Conservation (phyloP, 2,888 invertebrate species). For the Cremastinae sp. region DNA sequence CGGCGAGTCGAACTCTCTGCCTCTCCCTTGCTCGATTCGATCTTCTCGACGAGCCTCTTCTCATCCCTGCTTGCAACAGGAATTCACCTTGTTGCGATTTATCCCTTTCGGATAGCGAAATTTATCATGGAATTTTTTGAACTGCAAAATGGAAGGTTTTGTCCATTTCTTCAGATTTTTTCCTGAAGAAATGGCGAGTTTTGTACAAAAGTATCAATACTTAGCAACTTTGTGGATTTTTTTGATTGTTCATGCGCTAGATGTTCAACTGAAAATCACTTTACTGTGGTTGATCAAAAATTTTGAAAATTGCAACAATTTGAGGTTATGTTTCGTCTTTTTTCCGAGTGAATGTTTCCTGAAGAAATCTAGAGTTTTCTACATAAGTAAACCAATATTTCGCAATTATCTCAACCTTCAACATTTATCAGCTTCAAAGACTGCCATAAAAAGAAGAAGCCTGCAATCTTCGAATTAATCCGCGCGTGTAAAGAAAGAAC, state of each 20-base stretch:
- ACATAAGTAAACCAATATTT: too few relatives aligned
- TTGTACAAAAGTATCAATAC: too few relatives aligned
- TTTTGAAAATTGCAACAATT: background rate
- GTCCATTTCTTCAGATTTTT: background rate
- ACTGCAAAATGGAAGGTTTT: background rate
- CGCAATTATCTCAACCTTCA: conserved; percentile 6
- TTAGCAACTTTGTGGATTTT: too few relatives aligned
- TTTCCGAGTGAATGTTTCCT: background rate
- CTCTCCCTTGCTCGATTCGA: conserved; percentile 56
- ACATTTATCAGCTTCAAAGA: conserved; percentile 35
- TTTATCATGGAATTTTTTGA: background rate
- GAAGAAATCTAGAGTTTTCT: too few relatives aligned
- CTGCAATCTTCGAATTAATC: conserved; percentile 56
- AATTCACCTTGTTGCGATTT: conserved; percentile 4
- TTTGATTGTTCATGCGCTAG: too few relatives aligned
- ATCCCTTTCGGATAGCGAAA: background rate
- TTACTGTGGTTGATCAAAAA: too few relatives aligned
- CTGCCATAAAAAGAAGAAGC: conserved; percentile 21
- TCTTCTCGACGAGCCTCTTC: conserved; percentile 42
- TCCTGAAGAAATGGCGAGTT: too few relatives aligned
- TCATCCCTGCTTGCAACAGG: conserved; percentile 31
- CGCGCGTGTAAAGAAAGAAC: conserved; percentile 22
- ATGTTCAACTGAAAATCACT: too few relatives aligned
- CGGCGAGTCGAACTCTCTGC: conserved; percentile 72
- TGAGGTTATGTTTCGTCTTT: background rate